Base-by-base conservation (phyloP, 2,888 invertebrate genomes). In the Eumerus sabulonum region DNA sequence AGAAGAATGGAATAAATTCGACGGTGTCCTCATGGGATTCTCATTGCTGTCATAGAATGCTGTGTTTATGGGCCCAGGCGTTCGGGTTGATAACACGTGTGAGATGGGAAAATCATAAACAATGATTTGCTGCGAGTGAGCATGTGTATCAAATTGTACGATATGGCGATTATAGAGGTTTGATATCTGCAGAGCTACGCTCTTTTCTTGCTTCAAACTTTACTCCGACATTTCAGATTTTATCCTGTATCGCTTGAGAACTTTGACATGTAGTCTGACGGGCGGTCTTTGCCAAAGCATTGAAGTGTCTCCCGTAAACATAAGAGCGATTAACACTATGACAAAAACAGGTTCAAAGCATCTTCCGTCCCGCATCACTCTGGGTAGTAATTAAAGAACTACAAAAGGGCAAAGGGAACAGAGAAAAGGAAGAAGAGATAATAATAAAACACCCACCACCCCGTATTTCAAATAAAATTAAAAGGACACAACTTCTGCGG, bases 71-170 rank as follows among this genome's bases (percentile, higher is more conserved):
- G 40, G 40, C 3, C 11, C 40, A 9, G 40, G 3, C 3, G 11
- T 40, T 40, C n/a, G 50, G 27, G 53, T 38, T 59, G 47, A 51
- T 64, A 60, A 71, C 64, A 71, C 64, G 67, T 74, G 54, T 56
- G 40, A 14, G 54, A 9, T 19, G 13, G 42, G 18, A 16, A 68
- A 57, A 51, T 48, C 19, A 47, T 44, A 18, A 59, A 27, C 59
- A 50, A 59, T 71, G 76, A 76, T 71, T 76, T 76, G 71, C 60
- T 71, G 53, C 45, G 60, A 76, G 66, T 59, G 45, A 76, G 44
- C n/a, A 50, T 38, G 38, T 14, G 35, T 17, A 54, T 54, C 44
- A 50, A 35, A 63, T 70, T 59, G 42, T 48, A 76, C 14, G 17
- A 18, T 13, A 70, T 44, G n/a, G 47, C 47, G 53, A 54, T 70